Base-by-base conservation (phyloP, 2,888 invertebrate genomes). In the Steinernema scapterisci region DNA sequence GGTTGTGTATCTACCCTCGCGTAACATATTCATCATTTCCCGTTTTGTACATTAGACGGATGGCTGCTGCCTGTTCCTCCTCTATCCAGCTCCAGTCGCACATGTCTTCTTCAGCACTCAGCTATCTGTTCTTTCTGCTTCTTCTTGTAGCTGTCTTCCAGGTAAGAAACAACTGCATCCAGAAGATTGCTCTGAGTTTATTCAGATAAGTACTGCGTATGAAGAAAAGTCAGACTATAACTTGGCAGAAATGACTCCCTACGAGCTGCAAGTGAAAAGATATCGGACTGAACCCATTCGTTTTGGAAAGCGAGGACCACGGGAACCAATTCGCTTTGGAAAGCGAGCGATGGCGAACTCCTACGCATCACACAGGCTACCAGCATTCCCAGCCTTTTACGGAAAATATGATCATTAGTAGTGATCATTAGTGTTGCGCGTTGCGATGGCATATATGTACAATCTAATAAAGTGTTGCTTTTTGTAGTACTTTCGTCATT, bases 321-420 rank as follows among this genome's bases (percentile, higher is more conserved):
- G 86, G 46, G 86, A 86, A 75, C 86, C 86, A 23, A 83, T 86
- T 27, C 81, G 86, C 75, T 86, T 78, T 76, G 83, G 82, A 11
- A 80, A 82, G 54, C 77, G 80, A 23, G 63, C 73, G 11, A 45
- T 5, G n/a, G 21, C n/a, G n/a, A 38, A 31, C 63, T 27, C 27
- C 31, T 16, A 63, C 63, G 27, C 16, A 25, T 31, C 63, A 31
- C 27, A 38, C 31, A 21, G 63, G 23, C 70, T 70, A 25, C 27
- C 48, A n/a, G 31, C 6, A 13, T 46, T 43, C 45, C 45, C 70
- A 5, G 23, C 44, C 19, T 21, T 45, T 13, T 21, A 45, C 19
- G 27, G 43, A 23, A 70, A 16, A 19, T 70, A 43, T 21, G 6
- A 44, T 2, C 21, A 70, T 5, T 11, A 70, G 31, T 44, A 70